phyloP scores from a whole-genome alignment of 2,888 invertebrate genomes.

The Trypoxylon attenuatum region DNA sequence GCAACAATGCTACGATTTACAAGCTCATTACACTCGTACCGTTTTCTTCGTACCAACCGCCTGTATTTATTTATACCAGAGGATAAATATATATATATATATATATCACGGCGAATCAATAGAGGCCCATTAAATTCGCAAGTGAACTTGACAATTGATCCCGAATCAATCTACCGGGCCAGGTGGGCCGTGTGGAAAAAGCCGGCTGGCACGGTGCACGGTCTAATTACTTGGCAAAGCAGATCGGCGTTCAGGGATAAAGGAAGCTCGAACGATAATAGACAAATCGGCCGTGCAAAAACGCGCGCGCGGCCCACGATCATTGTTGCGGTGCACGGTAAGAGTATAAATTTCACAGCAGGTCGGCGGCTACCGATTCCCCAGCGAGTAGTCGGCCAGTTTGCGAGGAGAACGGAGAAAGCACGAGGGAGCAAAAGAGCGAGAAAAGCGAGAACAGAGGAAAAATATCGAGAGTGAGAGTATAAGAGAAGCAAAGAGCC shows the following conservation, averaged over 20 bases:
- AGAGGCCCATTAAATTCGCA: too few relatives aligned
- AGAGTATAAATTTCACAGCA: conserved; percentile 61
- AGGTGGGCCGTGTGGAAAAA: conserved; percentile 14
- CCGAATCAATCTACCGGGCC: conserved; percentile 19
- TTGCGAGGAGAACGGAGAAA: neutral
- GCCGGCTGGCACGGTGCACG: conserved; percentile 19
- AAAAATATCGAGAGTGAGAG: conserved; percentile 5
- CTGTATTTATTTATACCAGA: too few relatives aligned
- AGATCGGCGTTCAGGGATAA: conserved; percentile 33
- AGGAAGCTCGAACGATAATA: conserved; percentile 31
- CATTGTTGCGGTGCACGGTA: conserved; percentile 54
- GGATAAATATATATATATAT: too few relatives aligned
- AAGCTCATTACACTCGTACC: neutral
- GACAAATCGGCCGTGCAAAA: conserved; percentile 54
- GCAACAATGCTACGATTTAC: neutral
- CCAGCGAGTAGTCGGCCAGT: conserved; percentile 7
- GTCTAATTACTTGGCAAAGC: conserved; percentile 54
- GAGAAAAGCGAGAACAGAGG: neutral
- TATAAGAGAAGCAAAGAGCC: neutral
- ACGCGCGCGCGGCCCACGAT: conserved; percentile 38
- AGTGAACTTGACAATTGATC: conserved; percentile 20
- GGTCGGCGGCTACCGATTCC: conserved; percentile 49
- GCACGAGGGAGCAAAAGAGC: neutral
- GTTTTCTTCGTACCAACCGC: too few relatives aligned
- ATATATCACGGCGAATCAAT: too few relatives aligned